These are phyloP conservation scores for Maccullochella peelii DNA, from an alignment of 2,113 vertebrate genomes.

Conservation along the genomic window DNA sequence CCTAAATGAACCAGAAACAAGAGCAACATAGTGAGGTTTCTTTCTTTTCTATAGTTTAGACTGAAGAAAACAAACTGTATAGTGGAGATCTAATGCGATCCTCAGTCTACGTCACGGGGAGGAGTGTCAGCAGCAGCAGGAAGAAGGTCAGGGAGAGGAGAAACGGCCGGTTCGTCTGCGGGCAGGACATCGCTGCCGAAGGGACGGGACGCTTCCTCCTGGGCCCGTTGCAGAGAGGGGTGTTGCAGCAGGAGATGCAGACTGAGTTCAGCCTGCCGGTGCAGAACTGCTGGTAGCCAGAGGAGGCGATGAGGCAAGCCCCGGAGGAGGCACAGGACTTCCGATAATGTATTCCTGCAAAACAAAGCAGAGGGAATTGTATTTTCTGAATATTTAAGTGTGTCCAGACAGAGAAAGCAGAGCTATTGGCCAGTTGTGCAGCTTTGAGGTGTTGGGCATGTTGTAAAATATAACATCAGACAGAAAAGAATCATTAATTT, in stretches of 20 bases:
- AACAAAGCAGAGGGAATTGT: not conserved
- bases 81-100: not conserved
- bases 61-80: conserved; percentile 11
- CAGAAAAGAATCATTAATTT: not conserved
- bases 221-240: conserved; percentile 95
- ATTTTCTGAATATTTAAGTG: not conserved
- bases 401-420: not conserved
- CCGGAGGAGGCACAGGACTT: conserved; percentile 96
- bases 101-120: conserved; percentile 37
- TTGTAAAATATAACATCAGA: conserved; percentile 3
- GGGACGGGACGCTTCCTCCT: conserved; percentile 87
- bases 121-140: conserved; percentile 54
- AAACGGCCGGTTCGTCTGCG: accelerated
- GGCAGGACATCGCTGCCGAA: not conserved
- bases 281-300: conserved; percentile 98
- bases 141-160: conserved; percentile 64
- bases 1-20: not conserved
- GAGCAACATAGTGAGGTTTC: not conserved
- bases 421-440: not conserved
- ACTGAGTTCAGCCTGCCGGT: conserved; percentile 96
- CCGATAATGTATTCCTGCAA: conserved; percentile 92
- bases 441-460: not conserved
- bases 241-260: conserved; percentile 98
- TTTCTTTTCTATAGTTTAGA: not conserved
- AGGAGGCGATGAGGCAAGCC: conserved; percentile 96